Evolutionary conservation across 2,888 invertebrate species (phyloP), one percentile per base, ranked within the genome.

Genomic region (Liopterus haemorrhoidalis): DNA sequence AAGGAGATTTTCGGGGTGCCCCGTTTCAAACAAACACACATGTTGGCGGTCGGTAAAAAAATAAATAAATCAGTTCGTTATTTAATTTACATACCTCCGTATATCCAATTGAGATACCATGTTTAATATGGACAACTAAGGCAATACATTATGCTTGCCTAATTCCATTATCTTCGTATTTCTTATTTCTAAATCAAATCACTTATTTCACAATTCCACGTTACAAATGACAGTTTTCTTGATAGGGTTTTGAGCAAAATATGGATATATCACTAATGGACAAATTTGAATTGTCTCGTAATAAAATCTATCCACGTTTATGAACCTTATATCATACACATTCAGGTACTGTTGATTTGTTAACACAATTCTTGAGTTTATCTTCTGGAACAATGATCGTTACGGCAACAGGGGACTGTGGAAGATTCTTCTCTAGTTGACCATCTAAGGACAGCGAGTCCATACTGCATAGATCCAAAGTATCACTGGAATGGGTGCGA

Each of bases 401-500:
- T 20, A 45, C 45, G 11, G 45, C 45, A 21, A 45, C 45, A 3
- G 45, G 39, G 12, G 44, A 31, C 33, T 38, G 38, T 8, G 32
- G 32, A 14, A 39, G 25, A 6, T 35, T 35, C 27, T 35, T 36
- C n/a, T 38, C 45, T 8, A 39, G 30, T 20, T 45, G 45, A 18
- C 39, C 45, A 31, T 45, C 45, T 30, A 45, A 27, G 6, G 45
- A 45, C 15, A 45, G 20, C n/a, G 45, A 45, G 33, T 45, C 45
- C 45, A 45, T 45, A 22, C 45, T 45, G 32, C 45, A 45, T 11
- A 45, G 39, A 32, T 45, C 45, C 39, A 45, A 39, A 11, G 45
- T 45, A 25, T 45, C 45, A 27, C 45, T 45, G 39, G 45, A 45
- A 45, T 45, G 45, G 32, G 45, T 32, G 2, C 45, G 38, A 25